Conservation (phyloP, 2,113 vertebrate genomes). For the Rostratula benghalensis region DNA sequence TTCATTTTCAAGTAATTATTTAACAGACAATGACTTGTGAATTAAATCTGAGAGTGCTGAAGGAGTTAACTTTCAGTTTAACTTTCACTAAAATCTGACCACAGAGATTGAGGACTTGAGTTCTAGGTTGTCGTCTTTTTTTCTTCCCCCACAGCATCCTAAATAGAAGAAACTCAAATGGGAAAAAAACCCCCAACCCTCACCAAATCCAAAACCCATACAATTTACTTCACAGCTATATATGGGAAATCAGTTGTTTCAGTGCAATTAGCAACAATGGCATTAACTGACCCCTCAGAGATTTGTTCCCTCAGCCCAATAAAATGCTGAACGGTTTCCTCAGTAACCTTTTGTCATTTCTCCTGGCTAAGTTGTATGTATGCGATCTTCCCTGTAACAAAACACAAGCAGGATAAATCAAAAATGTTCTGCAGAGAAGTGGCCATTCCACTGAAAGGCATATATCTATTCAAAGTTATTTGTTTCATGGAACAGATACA, state of each 20-base stretch:
- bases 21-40: background rate
- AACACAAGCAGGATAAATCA: background rate
- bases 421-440: background rate
- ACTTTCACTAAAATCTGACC: background rate
- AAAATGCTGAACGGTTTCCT: conserved; percentile 18
- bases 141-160: background rate
- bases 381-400: background rate
- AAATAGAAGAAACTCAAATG: background rate
- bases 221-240: background rate
- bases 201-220: background rate
- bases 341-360: background rate
- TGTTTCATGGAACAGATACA: background rate
- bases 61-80: background rate
- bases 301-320: background rate
- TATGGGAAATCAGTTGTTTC: background rate
- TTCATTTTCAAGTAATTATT: background rate
- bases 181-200: too few species aligned
- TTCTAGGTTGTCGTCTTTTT: background rate
- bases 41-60: background rate
- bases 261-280: background rate
- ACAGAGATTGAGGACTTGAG: background rate
- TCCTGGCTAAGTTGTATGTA: background rate
- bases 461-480: background rate
- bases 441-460: conserved; percentile 14
- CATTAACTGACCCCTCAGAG: background rate